Percentiles rank a stretch among this genome's conserved stretches.
Evolutionary conservation across 2,113 vertebrate species (phyloP).

Genomic region (Eulemur macaco): DNA sequence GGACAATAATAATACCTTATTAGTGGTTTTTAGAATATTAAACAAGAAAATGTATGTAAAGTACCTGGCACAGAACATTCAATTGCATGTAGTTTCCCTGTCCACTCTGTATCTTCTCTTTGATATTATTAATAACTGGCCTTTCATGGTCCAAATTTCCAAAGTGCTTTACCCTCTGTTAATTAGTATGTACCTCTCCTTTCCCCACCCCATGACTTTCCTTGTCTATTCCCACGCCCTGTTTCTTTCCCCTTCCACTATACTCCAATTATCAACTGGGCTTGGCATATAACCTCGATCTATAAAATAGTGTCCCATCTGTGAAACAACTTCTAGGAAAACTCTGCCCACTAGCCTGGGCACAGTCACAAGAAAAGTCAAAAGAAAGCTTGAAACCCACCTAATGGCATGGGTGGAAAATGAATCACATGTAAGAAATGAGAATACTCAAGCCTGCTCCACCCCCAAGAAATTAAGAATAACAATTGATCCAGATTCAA

Average conservation of each 20-base stretch:
- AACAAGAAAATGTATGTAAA: background rate
- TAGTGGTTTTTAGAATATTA: background rate
- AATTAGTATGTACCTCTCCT: background rate
- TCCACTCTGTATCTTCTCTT: background rate
- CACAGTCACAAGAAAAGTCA: background rate
- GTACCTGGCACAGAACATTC: background rate
- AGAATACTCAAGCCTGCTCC: background rate
- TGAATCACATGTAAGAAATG: background rate
- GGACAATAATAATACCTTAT: background rate
- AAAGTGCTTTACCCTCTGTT: background rate
- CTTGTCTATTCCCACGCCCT: background rate
- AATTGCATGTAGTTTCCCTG: background rate
- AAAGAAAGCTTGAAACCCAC: background rate
- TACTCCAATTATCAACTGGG: background rate
- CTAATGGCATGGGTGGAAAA: background rate
- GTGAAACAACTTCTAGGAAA: slow-evolving; percentile 1
- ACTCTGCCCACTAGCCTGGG: background rate
- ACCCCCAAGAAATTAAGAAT: slow-evolving; percentile 22
- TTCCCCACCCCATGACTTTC: background rate
- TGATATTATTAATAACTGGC: slow-evolving; percentile 24
- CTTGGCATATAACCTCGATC: background rate
- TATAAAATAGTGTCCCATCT: slow-evolving; percentile 10
- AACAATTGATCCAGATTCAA: background rate
- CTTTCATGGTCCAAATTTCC: background rate
- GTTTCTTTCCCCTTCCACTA: background rate